Evolutionary conservation across 2,888 invertebrate species (phyloP).

Genomic region (Phalera bucephala): DNA sequence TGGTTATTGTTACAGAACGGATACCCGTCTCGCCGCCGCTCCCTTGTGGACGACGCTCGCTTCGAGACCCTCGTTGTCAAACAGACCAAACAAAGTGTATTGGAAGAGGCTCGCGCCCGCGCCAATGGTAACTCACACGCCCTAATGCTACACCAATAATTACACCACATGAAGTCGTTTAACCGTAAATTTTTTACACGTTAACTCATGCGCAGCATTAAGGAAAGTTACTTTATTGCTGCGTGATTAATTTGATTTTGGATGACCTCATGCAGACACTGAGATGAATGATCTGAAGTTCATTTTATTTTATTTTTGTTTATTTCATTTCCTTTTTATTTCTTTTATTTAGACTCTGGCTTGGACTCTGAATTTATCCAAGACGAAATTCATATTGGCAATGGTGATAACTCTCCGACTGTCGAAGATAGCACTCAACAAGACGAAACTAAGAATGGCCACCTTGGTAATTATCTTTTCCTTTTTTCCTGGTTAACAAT

Average conservation of each 20-base stretch:
- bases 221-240: not conserved
- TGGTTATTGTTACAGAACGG: conserved; percentile 96
- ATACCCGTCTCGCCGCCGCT: conserved; percentile 96
- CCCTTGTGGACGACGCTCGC: conserved; percentile 98
- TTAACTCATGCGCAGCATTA: not conserved
- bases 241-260: not conserved
- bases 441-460: conserved; percentile 77
- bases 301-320: conserved; percentile 28
- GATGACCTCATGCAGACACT: not conserved
- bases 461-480: conserved; percentile 76
- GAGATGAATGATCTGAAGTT: conserved; percentile 4
- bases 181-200: no score
- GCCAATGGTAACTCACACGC: conserved; percentile 91
- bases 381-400: conserved; percentile 75
- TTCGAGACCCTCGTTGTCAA: conserved; percentile 98
- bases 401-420: conserved; percentile 68
- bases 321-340: conserved; percentile 44
- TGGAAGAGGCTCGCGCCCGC: conserved; percentile 94
- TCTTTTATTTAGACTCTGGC: conserved; percentile 81
- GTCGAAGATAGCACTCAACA: conserved; percentile 72
- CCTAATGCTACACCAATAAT: not conserved
- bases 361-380: conserved; percentile 86
- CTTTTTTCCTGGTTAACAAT: conserved; percentile 20
- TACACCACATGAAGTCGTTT: not conserved
- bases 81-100: conserved; percentile 95